Base-by-base conservation (phyloP, 2,797 vertebrate species). In the Scleropages formosus region DNA sequence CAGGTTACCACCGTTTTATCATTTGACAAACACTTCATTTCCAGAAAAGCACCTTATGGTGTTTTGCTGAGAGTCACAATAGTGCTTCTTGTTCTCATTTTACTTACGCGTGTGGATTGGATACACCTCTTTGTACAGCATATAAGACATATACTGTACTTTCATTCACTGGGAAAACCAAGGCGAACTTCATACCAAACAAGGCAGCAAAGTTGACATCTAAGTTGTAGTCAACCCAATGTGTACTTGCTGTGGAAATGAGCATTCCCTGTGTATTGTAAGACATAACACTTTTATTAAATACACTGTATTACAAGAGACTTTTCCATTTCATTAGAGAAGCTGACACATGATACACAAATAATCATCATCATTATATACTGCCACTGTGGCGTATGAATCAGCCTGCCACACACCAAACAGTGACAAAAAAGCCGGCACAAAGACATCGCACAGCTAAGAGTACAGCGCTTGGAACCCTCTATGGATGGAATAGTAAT, bases 241-340 rank as follows among this genome's bases (percentile, higher is more conserved):
- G 31, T 27, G 18, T 51, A 39, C 51, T 70, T 72, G 70, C 13
- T 4, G 3, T 15, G n/a, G 51, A 72, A 58, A 22, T 46, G n/a
- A 73, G 3, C 56, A 46, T 60, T 46, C 58, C 66, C 46, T 15
- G 27, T 62, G 58, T 70, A 69, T 49, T 69, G 85, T 96, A 91
- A 92, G 93, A 96, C 94, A 94, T 93, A 77, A 87, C 92, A 91
- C 86, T 95, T 95, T 96, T 95, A 95, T 95, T 98, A 94, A 95
- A 95, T 95, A 96, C 94, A 95, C 89, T 91, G 91, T 94, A 94
- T 93, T 92, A 96, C 91, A 92, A 95, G 91, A 94, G 92, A 94
- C 93, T 94, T 82, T 92, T 93, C 89, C 93, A 93, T 88, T 86
- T 95, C 87, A 89, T 85, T 86, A 77, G 82, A 89, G 91, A 91